These are phyloP conservation scores for Heliconius hewitsoni DNA, from an alignment of 1,140 invertebrate species.

Conservation along the genomic window DNA sequence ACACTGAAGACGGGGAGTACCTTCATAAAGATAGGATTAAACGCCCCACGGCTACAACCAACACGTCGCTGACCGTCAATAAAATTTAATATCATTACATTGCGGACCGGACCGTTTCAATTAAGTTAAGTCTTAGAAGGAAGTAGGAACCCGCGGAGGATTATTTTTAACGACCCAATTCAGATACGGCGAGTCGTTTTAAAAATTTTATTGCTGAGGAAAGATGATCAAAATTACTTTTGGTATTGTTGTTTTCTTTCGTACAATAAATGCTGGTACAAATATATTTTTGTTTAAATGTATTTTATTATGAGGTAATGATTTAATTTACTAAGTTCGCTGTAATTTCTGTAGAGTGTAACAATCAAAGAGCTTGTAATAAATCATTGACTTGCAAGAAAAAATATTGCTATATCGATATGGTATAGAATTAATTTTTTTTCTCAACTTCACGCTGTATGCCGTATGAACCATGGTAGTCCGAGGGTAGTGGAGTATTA, in stretches of 20 bases:
- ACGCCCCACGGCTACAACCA: constrained; percentile 20
- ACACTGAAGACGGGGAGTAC: constrained; percentile 15
- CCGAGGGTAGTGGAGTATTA: too few species aligned
- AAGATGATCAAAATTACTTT: not conserved
- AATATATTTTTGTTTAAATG: not conserved
- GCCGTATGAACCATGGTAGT: not conserved
- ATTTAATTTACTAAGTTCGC: too few species aligned
- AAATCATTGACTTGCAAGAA: too few species aligned
- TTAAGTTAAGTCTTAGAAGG: constrained; percentile 42
- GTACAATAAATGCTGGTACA: not conserved
- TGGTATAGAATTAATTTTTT: too few species aligned
- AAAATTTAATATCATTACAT: constrained; percentile 48
- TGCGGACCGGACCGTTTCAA: constrained; percentile 46
- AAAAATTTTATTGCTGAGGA: constrained; percentile 6
- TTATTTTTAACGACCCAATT: constrained; percentile 30
- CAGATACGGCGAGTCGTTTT: not conserved
- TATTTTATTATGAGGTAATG: too few species aligned
- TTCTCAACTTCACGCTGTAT: not conserved
- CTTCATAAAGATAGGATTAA: constrained; percentile 33
- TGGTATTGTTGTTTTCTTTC: not conserved
- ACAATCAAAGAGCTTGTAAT: too few species aligned
- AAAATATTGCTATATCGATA: too few species aligned
- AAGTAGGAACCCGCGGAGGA: constrained; percentile 23
- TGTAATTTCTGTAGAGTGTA: too few species aligned
- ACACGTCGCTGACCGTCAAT: constrained; percentile 45